A percentile compares a stretch with the other conserved stretches of the same genome.
Evolutionary conservation across 2,797 vertebrate genomes (phyloP).

Genomic region (Muscicapa striata): DNA sequence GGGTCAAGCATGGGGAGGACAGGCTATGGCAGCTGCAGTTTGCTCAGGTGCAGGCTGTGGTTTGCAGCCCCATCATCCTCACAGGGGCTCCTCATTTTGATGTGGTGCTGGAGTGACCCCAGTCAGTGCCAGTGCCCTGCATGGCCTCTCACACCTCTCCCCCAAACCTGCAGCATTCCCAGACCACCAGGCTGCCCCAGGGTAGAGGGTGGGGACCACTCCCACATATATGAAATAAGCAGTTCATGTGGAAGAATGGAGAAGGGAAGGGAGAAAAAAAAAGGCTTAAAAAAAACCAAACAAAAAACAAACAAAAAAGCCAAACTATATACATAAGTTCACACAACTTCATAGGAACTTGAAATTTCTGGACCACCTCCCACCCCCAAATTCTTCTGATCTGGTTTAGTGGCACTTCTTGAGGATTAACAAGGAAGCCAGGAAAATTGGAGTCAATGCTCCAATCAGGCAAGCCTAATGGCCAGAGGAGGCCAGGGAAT

Average conservation of each 20-base stretch:
- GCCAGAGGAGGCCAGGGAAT: conserved; percentile 10
- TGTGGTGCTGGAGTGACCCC: neutral
- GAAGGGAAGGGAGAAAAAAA: neutral
- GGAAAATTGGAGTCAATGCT: neutral
- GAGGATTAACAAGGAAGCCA: conserved; percentile 48
- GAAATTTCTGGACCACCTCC: neutral
- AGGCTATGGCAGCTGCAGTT: fast-evolving
- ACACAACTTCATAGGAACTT: neutral
- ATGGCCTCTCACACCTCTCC: neutral
- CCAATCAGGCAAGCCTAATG: neutral
- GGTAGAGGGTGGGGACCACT: neutral
- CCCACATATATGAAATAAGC: neutral
- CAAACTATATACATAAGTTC: neutral
- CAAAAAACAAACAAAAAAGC: neutral
- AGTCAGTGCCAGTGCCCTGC: fast-evolving
- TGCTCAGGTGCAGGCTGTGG: neutral
- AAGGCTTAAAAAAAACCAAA: neutral
- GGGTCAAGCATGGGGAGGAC: fast-evolving
- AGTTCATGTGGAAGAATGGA: neutral
- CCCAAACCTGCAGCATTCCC: neutral
- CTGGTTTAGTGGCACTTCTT: conserved; percentile 32
- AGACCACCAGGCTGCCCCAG: neutral
- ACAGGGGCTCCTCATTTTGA: neutral
- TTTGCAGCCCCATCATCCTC: neutral
- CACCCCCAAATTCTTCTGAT: conserved; percentile 23